A percentile compares a stretch with the other conserved stretches of the same genome.
phyloP scores from a whole-genome alignment of 1,140 invertebrate species.

The Pissodes strobi region DNA sequence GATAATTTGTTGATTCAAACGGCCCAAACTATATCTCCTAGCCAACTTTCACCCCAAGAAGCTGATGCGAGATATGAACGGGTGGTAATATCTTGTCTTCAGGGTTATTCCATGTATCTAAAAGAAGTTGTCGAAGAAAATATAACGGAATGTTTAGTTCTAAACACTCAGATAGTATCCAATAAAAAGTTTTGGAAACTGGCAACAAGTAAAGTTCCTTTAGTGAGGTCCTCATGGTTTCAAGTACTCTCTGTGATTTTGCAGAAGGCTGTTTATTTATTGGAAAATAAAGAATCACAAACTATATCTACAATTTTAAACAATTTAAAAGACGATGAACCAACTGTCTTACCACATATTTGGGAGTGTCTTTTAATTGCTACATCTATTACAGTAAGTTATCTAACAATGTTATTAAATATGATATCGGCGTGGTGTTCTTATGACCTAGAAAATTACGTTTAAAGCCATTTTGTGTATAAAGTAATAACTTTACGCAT shows the following conservation, averaged over 20 bases:
- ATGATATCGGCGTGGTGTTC: too few species aligned
- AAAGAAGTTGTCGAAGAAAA: constrained; percentile 59
- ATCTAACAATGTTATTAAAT: too few species aligned
- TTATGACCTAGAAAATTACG: too few species aligned
- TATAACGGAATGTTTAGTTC: constrained; percentile 58
- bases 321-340: constrained; percentile 74
- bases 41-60: constrained; percentile 62
- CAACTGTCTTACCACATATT: constrained; percentile 64
- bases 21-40: constrained; percentile 63
- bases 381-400: constrained; percentile 64
- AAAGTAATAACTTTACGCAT: too few species aligned
- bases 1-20: constrained; percentile 74
- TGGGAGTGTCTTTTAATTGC: constrained; percentile 73
- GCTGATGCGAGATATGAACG: constrained; percentile 75
- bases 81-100: constrained; percentile 68
- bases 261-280: constrained; percentile 58
- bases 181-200: constrained; percentile 77
- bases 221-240: constrained; percentile 69
- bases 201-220: constrained; percentile 60
- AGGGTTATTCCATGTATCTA: constrained; percentile 68
- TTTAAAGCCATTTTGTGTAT: too few species aligned
- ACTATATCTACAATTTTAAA: constrained; percentile 66
- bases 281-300: constrained; percentile 61
- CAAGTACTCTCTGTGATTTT: constrained; percentile 67
- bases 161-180: constrained; percentile 62